Percentiles rank a stretch among this genome's conserved stretches.
These are phyloP conservation scores for Amphilophus citrinellus DNA, from an alignment of 2,113 vertebrate species.

Conservation along the genomic window DNA sequence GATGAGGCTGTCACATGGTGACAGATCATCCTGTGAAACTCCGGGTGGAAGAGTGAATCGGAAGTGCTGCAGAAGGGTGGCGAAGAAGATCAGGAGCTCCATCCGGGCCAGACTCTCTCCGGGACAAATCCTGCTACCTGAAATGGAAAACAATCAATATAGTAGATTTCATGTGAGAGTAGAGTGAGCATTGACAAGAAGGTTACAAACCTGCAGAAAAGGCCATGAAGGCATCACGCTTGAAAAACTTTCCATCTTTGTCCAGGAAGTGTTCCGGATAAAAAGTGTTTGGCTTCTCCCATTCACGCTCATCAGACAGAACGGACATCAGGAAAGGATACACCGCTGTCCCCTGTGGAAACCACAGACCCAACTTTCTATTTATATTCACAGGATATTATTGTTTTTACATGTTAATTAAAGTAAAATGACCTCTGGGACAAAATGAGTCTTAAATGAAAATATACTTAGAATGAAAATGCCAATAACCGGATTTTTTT, in stretches of 20 bases:
- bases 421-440: not conserved
- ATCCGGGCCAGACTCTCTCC: slow-evolving; percentile 83
- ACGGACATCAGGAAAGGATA: slow-evolving; percentile 44
- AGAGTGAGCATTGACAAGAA: fast-evolving
- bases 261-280: slow-evolving; percentile 62
- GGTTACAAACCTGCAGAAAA: slow-evolving; percentile 62
- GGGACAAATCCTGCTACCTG: slow-evolving; percentile 78
- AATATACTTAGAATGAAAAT: not conserved
- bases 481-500: no score
- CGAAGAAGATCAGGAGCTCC: slow-evolving; percentile 85
- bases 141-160: not conserved
- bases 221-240: slow-evolving; percentile 54
- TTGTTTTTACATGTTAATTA: no score
- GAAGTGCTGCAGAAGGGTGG: slow-evolving; percentile 81
- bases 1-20: slow-evolving; percentile 38
- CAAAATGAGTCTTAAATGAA: not conserved
- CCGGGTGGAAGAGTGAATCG: slow-evolving; percentile 76
- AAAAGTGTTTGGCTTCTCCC: slow-evolving; percentile 46
- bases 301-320: slow-evolving; percentile 50
- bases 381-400: no score
- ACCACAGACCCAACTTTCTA: not conserved
- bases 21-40: slow-evolving; percentile 76
- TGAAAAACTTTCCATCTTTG: slow-evolving; percentile 51
- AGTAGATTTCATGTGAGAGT: not conserved
- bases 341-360: slow-evolving; percentile 49